Percentiles rank a stretch among this genome's conserved stretches.
Evolutionary conservation across 1,140 invertebrate species (phyloP).

Genomic region (Neodiprion fabricii): DNA sequence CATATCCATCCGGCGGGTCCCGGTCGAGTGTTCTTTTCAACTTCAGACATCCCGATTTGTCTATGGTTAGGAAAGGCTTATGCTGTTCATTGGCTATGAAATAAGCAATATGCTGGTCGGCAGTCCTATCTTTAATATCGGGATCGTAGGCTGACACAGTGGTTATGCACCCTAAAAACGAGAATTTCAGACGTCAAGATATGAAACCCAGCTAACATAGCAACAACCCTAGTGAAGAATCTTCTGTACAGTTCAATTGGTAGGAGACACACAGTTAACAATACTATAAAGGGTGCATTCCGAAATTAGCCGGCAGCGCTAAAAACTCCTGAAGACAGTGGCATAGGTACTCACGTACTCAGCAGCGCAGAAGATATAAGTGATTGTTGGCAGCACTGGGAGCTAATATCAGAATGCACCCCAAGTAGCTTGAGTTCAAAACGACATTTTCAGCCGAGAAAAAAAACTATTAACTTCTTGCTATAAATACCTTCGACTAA

Average conservation of each 20-base stretch:
- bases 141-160: slow-evolving; percentile 77
- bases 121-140: slow-evolving; percentile 77
- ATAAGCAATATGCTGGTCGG: slow-evolving; percentile 80
- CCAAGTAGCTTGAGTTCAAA: slow-evolving; percentile 9
- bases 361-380: too few relatives aligned
- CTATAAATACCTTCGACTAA: slow-evolving; percentile 70
- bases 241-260: slow-evolving; percentile 2
- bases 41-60: slow-evolving; percentile 76
- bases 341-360: too few relatives aligned
- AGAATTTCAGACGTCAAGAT: slow-evolving; percentile 17
- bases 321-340: too few relatives aligned
- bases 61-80: slow-evolving; percentile 72
- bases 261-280: slow-evolving; percentile 1
- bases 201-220: not conserved
- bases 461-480: slow-evolving; percentile 29
- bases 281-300: not conserved
- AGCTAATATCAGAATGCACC: too few relatives aligned
- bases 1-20: slow-evolving; percentile 83
- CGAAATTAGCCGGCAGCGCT: not conserved
- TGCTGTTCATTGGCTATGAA: slow-evolving; percentile 75
- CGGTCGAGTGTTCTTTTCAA: slow-evolving; percentile 83
- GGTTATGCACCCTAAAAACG: slow-evolving; percentile 63
- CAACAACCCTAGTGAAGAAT: not conserved
- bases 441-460: slow-evolving; percentile 41
- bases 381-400: too few relatives aligned